Percentiles rank a stretch among this genome's conserved stretches.
These are phyloP conservation scores for Hirundichthys speculiger DNA, from an alignment of 2,113 vertebrate genomes.

Conservation along the genomic window DNA sequence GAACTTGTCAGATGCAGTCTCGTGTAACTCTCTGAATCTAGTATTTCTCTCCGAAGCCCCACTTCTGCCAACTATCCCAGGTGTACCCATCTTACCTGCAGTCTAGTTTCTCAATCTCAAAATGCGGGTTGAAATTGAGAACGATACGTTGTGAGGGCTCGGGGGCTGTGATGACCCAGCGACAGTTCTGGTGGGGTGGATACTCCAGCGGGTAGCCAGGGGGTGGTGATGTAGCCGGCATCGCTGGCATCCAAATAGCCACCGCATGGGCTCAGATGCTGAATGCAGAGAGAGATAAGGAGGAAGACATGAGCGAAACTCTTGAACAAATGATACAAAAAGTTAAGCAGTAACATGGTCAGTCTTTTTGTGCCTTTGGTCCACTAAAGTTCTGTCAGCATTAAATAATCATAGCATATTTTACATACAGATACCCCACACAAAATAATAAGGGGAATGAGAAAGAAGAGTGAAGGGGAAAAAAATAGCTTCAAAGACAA, in stretches of 20 bases:
- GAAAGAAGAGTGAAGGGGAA: too few species aligned
- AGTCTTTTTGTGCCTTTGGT: too few species aligned
- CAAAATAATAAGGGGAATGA: background rate
- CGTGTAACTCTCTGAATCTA: background rate
- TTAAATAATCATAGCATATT: too few species aligned
- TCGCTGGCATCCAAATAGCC: conserved; percentile 91
- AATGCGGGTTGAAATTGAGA: conserved; percentile 99
- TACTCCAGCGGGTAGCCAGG: conserved; percentile 98
- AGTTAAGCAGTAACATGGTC: too few species aligned
- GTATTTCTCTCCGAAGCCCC: background rate
- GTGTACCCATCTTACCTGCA: conserved; percentile 86
- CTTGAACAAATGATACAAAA: too few species aligned
- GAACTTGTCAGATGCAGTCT: background rate
- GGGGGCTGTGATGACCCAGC: conserved; percentile 93
- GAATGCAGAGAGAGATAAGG: background rate
- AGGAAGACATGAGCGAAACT: background rate
- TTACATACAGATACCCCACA: background rate
- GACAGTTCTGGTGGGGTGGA: conserved; percentile 95
- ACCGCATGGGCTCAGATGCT: conserved; percentile 85
- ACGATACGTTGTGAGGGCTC: conserved; percentile 95
- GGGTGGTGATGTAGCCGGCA: conserved; percentile 96
- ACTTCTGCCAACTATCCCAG: background rate
- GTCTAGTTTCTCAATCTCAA: conserved; percentile 97
- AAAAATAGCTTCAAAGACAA: too few species aligned
- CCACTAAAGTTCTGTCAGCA: too few species aligned